Percentiles rank a stretch among this genome's conserved stretches.
phyloP scores from a whole-genome alignment of 2,113 vertebrate species.

The Murina feae region DNA sequence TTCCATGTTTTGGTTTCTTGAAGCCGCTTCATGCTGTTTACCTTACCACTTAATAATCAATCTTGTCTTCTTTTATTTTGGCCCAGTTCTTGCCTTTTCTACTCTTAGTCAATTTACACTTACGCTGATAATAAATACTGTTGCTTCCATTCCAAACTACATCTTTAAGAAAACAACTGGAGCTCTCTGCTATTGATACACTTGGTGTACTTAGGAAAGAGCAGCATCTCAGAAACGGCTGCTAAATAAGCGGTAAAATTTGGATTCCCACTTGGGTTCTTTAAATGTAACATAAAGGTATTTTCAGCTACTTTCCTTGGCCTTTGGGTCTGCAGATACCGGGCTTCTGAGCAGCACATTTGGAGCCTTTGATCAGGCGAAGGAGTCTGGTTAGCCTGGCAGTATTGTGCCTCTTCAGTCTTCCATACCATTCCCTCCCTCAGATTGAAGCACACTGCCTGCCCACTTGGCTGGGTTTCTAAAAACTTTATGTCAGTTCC shows the following conservation, averaged over 20 bases:
- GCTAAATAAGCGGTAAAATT: not conserved
- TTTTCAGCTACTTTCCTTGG: not conserved
- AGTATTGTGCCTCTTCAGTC: not conserved
- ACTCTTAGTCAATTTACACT: not conserved
- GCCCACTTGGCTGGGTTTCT: not conserved
- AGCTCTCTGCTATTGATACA: not conserved
- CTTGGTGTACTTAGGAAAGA: not conserved
- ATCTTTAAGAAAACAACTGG: not conserved
- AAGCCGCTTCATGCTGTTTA: not conserved
- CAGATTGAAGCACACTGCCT: not conserved
- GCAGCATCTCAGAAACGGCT: not conserved
- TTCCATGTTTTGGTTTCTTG: slow-evolving; percentile 28
- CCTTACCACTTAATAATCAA: not conserved
- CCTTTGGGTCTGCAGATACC: not conserved
- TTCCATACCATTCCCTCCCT: not conserved
- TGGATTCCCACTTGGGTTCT: not conserved
- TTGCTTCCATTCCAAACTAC: not conserved
- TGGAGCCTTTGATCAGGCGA: not conserved
- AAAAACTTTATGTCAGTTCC: not conserved
- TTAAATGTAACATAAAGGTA: not conserved
- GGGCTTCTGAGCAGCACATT: not conserved
- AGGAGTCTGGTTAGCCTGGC: not conserved
- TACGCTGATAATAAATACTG: not conserved
- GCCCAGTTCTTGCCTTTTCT: slow-evolving; percentile 1
- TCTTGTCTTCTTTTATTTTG: not conserved